A percentile compares a stretch with the other conserved stretches of the same genome.
These are phyloP conservation scores for Leptobrachium ailaonicum DNA, from an alignment of 2,113 vertebrate species.

Conservation along the genomic window DNA sequence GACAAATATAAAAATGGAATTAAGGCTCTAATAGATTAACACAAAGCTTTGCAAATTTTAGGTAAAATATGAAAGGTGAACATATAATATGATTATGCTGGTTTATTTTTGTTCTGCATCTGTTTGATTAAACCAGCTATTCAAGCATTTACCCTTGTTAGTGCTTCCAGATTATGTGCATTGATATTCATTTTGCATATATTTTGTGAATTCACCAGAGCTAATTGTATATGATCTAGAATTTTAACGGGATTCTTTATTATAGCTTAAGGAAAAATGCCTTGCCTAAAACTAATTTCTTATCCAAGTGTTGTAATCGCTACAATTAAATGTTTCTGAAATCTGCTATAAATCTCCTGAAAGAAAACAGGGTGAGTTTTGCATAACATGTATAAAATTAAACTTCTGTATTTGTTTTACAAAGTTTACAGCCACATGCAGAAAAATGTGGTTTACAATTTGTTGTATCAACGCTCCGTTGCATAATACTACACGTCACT, in stretches of 20 bases:
- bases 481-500: too few species aligned
- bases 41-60: too few species aligned
- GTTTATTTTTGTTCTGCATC: too few species aligned
- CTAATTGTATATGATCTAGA: conserved; percentile 55
- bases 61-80: too few species aligned
- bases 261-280: conserved; percentile 54
- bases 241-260: conserved; percentile 53
- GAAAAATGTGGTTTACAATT: too few species aligned
- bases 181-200: conserved; percentile 33
- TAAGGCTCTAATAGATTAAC: too few species aligned
- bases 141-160: too few species aligned
- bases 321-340: conserved; percentile 65
- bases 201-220: conserved; percentile 25
- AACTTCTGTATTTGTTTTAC: background rate
- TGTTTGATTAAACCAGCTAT: too few species aligned
- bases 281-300: conserved; percentile 57
- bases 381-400: conserved; percentile 53
- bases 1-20: too few species aligned
- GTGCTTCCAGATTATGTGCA: conserved; percentile 24
- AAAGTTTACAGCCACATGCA: too few species aligned
- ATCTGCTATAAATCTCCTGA: conserved; percentile 57
- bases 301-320: conserved; percentile 56
- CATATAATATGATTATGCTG: too few species aligned
- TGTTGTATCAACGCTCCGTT: too few species aligned
- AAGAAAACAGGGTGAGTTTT: conserved; percentile 55